Evolutionary conservation across 2,113 vertebrate genomes (phyloP), one percentile per base, ranked within the genome.

Genomic region (Tachysurus fulvidraco): DNA sequence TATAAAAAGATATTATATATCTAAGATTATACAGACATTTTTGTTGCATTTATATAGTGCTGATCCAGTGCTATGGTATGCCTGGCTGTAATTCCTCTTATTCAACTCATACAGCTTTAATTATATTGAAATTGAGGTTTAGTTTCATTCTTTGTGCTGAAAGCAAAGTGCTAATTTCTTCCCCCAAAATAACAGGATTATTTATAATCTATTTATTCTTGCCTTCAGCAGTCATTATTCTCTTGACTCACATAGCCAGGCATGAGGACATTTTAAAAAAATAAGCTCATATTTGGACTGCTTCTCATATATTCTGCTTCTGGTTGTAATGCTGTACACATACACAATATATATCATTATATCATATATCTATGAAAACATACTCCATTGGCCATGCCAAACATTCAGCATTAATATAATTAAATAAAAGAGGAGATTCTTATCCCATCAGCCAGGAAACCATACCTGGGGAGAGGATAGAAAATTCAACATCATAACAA

Each of bases 351-450:
- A 36, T 36, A 36, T 36, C 36, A 36, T 36, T 36, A 36, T 36
- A 36, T 36, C 36, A 36, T 36, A 36, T 36, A 36, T 28, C 25
- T 65, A 28, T 67, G 19, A 73, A 73, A 17, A 44, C 11, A 73
- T 6, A 73, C 10, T 74, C 88, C 89, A 6, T 80, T 54, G 57
- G 30, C 57, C 23, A 73, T 57, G 16, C 41, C 73, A 77, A 54
- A 52, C 23, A 54, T 77, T 28, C 46, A 28, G 25, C 46, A 28
- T 77, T 54, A 77, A 77, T 52, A 54, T n/a, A 84, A 46, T 41
- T 13, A 54, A 55, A 64, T 82, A 81, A 60, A n/a, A 11, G 23
- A 62, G 8, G 60, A 62, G 6, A 62, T 9, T 62, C 23, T 62
- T 21, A 62, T 62, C 23, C 10, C 23, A 62, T 62, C 60, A 25